Evolutionary conservation across 2,113 vertebrate genomes (phyloP), one percentile per base, ranked within the genome.

Genomic region (Stercorarius parasiticus): DNA sequence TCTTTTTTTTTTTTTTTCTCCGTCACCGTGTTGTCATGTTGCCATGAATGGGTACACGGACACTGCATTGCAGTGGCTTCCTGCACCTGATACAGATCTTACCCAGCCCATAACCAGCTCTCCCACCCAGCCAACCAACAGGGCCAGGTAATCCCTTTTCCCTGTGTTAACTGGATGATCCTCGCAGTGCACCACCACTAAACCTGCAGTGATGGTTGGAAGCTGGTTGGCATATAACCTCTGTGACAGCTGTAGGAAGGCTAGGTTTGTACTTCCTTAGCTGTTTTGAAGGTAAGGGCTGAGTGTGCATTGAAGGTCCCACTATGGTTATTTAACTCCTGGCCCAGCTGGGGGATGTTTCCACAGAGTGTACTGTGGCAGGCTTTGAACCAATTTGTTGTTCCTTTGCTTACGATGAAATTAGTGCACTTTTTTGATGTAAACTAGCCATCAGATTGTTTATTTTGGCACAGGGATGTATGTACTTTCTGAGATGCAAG

Each of bases 371-470:
- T 55, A 59, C 59, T 15, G 18, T 23, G 42, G 32, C 73, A 91
- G 38, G 9, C 52, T 88, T 69, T 69, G 47, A 86, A 88, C 13
- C 45, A 69, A 78, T 85, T 86, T 91, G 53, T 95, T 87, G 43
- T 82, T 96, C 27, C 34, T 93, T 74, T 85, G 25, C 43, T 89
- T 73, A 61, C 0, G 0, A 82, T 72, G 23, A 94, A 86, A 84
- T 95, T 76, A 81, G 22, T 81, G 55, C 16, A 62, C 53, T 87
- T 95, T 86, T 95, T 82, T 15, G 42, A 85, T 92, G 55, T 88
- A 80, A 93, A 86, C 55, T 71, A 82, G 42, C 78, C 32, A 27
- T 62, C 40, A 70, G 45, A 82, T 88, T 93, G 58, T 94, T 97
- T 96, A 56, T 26, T 83, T 96, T 93, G 95, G 87, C 81, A 76